phyloP scores from a whole-genome alignment of 1,140 invertebrate species.

The Pentalonia nigronervosa region DNA sequence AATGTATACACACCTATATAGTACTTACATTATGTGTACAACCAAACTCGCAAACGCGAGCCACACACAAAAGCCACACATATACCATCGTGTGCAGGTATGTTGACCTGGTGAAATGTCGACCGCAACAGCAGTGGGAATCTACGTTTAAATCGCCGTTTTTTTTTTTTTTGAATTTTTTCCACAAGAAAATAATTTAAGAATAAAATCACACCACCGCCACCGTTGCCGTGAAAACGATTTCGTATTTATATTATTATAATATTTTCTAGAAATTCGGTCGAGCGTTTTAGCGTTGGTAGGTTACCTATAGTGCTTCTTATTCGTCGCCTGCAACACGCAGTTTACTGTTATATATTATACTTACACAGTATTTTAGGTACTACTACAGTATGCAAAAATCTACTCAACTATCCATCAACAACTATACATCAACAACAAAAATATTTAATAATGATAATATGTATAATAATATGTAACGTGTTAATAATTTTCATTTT shows the following conservation, averaged over 20 bases:
- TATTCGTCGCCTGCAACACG: not conserved
- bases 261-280: constrained; percentile 12
- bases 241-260: not conserved
- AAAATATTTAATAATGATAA: not conserved
- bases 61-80: not conserved
- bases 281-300: not conserved
- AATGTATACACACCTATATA: not conserved
- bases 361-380: too few relatives aligned
- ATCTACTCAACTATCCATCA: not conserved
- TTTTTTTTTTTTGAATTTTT: not conserved
- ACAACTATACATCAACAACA: not conserved
- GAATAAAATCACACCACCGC: not conserved
- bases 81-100: not conserved
- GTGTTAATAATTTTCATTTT: not conserved
- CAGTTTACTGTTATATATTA: not conserved
- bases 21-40: not conserved
- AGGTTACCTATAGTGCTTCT: not conserved
- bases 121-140: constrained; percentile 14
- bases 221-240: not conserved
- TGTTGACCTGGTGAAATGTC: constrained; percentile 30
- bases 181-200: not conserved
- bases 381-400: not conserved
- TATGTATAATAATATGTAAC: not conserved
- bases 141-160: not conserved
- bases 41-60: not conserved